Percentiles rank a stretch among this genome's conserved stretches.
These are phyloP conservation scores for Steinernema khuongi DNA, from an alignment of 1,140 invertebrate species.

Conservation along the genomic window DNA sequence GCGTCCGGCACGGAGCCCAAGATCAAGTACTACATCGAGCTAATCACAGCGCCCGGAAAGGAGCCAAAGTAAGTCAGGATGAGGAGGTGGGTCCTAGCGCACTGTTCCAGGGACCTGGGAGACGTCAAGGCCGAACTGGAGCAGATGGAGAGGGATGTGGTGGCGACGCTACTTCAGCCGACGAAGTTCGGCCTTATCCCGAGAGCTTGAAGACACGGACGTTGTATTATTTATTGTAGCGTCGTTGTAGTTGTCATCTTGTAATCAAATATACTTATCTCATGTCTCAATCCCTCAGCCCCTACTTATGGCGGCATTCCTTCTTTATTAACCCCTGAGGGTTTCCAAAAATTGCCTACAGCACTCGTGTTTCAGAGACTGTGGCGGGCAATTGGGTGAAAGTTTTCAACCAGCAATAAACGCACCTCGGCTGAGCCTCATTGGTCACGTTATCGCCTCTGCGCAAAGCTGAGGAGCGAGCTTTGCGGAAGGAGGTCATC, in stretches of 20 bases:
- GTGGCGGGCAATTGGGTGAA: slow-evolving; percentile 20
- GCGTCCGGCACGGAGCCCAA: slow-evolving; percentile 98
- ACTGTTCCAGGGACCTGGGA: slow-evolving; percentile 35
- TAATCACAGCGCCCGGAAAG: slow-evolving; percentile 61
- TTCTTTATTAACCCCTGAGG: no score
- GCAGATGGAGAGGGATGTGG: slow-evolving; percentile 47
- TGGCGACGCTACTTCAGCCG: slow-evolving; percentile 48
- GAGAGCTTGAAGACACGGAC: not conserved
- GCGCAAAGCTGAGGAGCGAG: not conserved
- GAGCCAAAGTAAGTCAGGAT: slow-evolving; percentile 36
- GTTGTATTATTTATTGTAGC: slow-evolving; percentile 1
- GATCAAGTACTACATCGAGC: slow-evolving; percentile 92
- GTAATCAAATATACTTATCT: not conserved
- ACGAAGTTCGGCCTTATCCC: slow-evolving; percentile 50
- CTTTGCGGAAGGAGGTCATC: not conserved
- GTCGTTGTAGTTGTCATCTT: not conserved
- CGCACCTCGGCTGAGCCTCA: slow-evolving; percentile 56
- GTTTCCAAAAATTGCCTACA: not conserved
- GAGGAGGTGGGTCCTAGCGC: slow-evolving; percentile 16
- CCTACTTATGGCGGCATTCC: no score
- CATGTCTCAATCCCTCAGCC: no score
- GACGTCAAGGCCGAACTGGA: slow-evolving; percentile 35
- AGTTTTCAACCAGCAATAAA: slow-evolving; percentile 58
- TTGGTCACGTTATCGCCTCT: slow-evolving; percentile 37
- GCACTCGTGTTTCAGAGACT: not conserved